These are phyloP conservation scores for Alsophila aescularia DNA, from an alignment of 2,888 invertebrate species.

Conservation along the genomic window DNA sequence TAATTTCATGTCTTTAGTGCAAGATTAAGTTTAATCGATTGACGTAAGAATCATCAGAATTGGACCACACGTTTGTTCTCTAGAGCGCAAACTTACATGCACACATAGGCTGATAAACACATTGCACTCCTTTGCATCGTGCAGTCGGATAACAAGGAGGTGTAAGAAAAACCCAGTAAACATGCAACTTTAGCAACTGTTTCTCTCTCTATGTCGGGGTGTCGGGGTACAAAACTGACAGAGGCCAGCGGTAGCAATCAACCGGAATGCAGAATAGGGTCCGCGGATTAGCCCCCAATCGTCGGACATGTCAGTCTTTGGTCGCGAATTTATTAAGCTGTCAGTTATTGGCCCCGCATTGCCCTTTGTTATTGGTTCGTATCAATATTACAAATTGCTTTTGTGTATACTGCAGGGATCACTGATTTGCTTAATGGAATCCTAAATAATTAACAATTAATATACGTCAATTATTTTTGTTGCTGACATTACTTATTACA, in stretches of 20 bases:
- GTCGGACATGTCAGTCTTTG: constrained; percentile 34
- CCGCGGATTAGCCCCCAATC: constrained; percentile 37
- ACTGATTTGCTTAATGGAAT: background rate
- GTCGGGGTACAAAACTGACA: constrained; percentile 7
- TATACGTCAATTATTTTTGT: too few relatives aligned
- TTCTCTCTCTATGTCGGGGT: background rate
- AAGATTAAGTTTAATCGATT: too few relatives aligned
- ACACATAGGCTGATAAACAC: too few relatives aligned
- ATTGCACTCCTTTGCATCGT: too few relatives aligned
- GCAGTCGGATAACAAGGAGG: too few relatives aligned
- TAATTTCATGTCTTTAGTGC: too few relatives aligned
- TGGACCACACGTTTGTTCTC: too few relatives aligned
- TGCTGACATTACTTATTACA: too few relatives aligned
- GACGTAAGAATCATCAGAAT: too few relatives aligned
- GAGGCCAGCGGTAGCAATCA: constrained; percentile 22
- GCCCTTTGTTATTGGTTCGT: constrained; percentile 17
- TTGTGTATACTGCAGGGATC: constrained; percentile 3
- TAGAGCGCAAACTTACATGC: too few relatives aligned
- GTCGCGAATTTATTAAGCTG: constrained; percentile 37
- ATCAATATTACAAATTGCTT: constrained; percentile 10
- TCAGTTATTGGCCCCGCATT: constrained; percentile 33
- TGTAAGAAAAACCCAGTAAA: too few relatives aligned
- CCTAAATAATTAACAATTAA: too few relatives aligned
- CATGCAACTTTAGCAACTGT: background rate
- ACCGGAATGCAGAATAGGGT: constrained; percentile 33